phyloP scores from a whole-genome alignment of 2,888 invertebrate species.

The Mystacides longicornis region DNA sequence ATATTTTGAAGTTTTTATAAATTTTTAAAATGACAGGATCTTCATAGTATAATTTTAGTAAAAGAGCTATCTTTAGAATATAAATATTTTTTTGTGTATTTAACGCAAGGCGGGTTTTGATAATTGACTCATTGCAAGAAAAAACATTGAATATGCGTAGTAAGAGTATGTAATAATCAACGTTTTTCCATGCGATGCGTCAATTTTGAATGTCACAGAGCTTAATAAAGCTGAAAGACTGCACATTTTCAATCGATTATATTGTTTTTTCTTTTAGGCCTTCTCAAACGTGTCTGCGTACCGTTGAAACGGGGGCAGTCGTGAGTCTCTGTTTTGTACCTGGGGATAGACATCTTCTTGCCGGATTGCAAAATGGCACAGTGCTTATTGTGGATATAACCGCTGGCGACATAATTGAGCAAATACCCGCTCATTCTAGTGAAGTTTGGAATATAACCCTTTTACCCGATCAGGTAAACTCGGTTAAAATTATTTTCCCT shows the following conservation, averaged over 20 bases:
- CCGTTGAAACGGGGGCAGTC: conserved; percentile 60
- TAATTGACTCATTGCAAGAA: not conserved
- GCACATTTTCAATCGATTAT: not conserved
- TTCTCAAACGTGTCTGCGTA: conserved; percentile 62
- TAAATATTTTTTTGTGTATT: too few species aligned
- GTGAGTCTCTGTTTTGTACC: conserved; percentile 75
- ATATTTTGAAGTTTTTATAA: too few species aligned
- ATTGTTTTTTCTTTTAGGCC: conserved; percentile 30
- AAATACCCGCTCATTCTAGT: conserved; percentile 73
- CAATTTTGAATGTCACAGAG: not conserved
- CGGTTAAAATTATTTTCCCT: not conserved
- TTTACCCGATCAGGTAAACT: conserved; percentile 72
- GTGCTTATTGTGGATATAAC: conserved; percentile 80
- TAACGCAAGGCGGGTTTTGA: too few species aligned
- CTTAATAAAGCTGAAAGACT: not conserved
- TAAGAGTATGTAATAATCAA: too few species aligned
- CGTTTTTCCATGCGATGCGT: too few species aligned
- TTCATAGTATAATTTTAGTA: too few species aligned
- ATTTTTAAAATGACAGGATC: too few species aligned
- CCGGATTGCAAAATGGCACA: conserved; percentile 78
- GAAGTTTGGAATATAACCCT: conserved; percentile 74
- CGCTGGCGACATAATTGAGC: conserved; percentile 72
- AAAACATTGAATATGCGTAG: too few species aligned
- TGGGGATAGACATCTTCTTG: conserved; percentile 79
- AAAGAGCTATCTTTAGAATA: too few species aligned